A percentile compares a stretch with the other conserved stretches of the same genome.
These are phyloP conservation scores for Augiades crinisus DNA, from an alignment of 2,888 invertebrate genomes.

Conservation along the genomic window DNA sequence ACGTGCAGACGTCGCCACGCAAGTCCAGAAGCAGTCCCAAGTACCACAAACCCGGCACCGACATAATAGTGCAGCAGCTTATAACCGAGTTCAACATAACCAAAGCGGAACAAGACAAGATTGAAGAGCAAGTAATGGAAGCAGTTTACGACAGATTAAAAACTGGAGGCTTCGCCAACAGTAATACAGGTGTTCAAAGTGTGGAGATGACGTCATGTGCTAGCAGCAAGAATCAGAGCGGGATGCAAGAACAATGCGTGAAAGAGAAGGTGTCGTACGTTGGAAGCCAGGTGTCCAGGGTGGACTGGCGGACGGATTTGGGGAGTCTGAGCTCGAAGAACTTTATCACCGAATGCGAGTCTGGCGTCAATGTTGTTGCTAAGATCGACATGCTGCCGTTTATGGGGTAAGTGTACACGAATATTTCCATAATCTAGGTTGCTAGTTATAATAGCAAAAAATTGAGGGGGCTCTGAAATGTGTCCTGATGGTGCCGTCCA, in stretches of 20 bases:
- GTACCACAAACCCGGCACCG: slow-evolving; percentile 29
- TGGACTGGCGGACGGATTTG: slow-evolving; percentile 42
- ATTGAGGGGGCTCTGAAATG: too few relatives aligned
- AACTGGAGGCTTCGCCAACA: too few relatives aligned
- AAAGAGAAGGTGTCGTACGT: slow-evolving; percentile 27
- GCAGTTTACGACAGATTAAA: slow-evolving; percentile 26
- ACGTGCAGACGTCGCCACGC: slow-evolving; percentile 30
- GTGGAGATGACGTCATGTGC: too few relatives aligned
- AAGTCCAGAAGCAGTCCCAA: slow-evolving; percentile 24
- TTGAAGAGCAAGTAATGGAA: slow-evolving; percentile 36
- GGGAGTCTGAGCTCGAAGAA: slow-evolving; percentile 35
- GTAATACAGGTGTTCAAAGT: too few relatives aligned
- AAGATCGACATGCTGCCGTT: slow-evolving; percentile 62
- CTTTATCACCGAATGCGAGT: slow-evolving; percentile 39
- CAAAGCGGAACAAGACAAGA: slow-evolving; percentile 28
- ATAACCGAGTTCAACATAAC: slow-evolving; percentile 42
- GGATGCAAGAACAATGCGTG: slow-evolving; percentile 7
- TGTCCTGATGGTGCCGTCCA: too few relatives aligned
- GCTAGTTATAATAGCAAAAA: too few relatives aligned
- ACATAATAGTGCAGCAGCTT: slow-evolving; percentile 48
- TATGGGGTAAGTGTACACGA: slow-evolving; percentile 58
- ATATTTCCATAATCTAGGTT: too few relatives aligned
- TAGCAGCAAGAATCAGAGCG: slow-evolving; percentile 44
- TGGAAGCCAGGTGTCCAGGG: slow-evolving; percentile 18
- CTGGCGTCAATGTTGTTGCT: slow-evolving; percentile 50